A percentile compares a stretch with the other conserved stretches of the same genome.
Evolutionary conservation across 2,113 vertebrate species (phyloP).

Genomic region (western clawed frog (Xenopus tropicalis)): DNA sequence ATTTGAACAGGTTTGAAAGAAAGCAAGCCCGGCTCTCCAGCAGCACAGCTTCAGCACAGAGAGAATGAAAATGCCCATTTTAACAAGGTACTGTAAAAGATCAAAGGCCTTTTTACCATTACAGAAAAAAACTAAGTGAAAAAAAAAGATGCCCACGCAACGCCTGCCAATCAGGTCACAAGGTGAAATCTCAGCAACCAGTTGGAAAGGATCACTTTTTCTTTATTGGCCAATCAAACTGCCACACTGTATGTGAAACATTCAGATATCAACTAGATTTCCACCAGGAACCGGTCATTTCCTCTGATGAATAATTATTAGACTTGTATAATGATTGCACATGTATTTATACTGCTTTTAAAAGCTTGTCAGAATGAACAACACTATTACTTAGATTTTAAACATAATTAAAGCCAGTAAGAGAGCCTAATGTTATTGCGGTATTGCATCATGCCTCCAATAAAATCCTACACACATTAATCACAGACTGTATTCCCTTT

Average conservation of each 20-base stretch:
- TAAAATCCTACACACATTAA: constrained; percentile 10
- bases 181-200: not conserved
- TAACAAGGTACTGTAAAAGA: constrained; percentile 12
- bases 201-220: not conserved
- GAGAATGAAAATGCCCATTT: not conserved
- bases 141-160: not conserved
- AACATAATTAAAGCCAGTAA: constrained; percentile 14
- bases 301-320: not conserved
- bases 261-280: not conserved
- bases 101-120: not conserved
- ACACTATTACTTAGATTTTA: not conserved
- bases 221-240: not conserved
- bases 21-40: not conserved
- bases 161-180: not conserved
- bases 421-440: not conserved
- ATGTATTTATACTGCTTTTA: not conserved
- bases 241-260: too few species aligned
- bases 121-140: not conserved
- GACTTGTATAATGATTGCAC: constrained; percentile 1
- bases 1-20: constrained; percentile 9
- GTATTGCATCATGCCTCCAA: constrained; percentile 10
- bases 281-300: not conserved
- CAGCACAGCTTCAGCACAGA: not conserved
- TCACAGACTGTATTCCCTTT: constrained; percentile 9
- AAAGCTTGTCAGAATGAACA: constrained; percentile 1